Base-by-base conservation (phyloP, 1,140 invertebrate species). In the Oppia nitens region DNA sequence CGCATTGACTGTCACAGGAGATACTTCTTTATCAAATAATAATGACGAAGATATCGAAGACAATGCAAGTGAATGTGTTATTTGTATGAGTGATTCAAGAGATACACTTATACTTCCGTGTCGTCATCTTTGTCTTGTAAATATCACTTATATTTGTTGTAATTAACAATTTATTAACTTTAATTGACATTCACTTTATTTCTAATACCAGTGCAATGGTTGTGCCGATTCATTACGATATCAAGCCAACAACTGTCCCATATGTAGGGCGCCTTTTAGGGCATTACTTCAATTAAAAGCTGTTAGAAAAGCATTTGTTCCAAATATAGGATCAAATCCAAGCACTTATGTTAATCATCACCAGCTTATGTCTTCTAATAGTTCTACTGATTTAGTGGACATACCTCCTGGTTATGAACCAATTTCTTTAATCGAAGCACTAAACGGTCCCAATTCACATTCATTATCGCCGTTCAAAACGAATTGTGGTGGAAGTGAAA, bases 31-130 rank as follows among this genome's bases (percentile, higher is more conserved):
- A 17, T 25, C 26, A 27, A 11, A n/a, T 14, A 23, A 56, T 17
- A 12, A 21, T 14, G 61, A 94, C 66, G 86, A 91, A 67, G 91
- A 96, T 63, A 81, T 84, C 2, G 93, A 98, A 68, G 93, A 98
- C 68, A 93, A 88, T 70, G 89, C 92, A 17, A 87, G 87, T 11
- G 96, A 99, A 75, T 99, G 96, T 75, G 94, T 98, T 12, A 98
- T 99, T 68, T 99, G 95, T 71, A 97, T 98, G 91, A 92, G 86
- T 68, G 93, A 98, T 70, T 83, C 90, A 14, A 76, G 95, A 0
- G 95, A 99, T 71, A 99, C 96, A 0, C 74, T 99, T 21, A 98
- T 99, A 65, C 75, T 99, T 62, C 96, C 96, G 0, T 99, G 96
- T 70, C 79, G 94, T 28, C 96, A 99, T 75, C 78, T 99, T 17